These are phyloP conservation scores for Rhodeus uyekii DNA, from an alignment of 2,797 vertebrate species.

Conservation along the genomic window DNA sequence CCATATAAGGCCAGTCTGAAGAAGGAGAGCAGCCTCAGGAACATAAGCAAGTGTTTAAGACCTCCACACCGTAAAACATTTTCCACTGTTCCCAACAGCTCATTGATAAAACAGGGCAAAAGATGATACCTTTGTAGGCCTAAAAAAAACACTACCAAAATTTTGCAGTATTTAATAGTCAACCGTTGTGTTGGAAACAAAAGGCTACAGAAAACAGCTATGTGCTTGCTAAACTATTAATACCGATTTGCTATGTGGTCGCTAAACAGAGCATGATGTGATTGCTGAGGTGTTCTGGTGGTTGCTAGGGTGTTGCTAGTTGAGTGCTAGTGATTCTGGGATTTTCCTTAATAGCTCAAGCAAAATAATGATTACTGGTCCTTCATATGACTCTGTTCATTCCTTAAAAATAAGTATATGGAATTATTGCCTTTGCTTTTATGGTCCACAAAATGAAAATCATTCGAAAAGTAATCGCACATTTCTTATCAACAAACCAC, in stretches of 20 bases:
- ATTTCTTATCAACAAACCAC: background rate
- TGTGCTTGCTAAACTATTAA: background rate
- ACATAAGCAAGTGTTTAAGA: slow-evolving; percentile 44
- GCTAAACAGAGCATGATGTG: background rate
- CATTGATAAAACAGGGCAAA: background rate
- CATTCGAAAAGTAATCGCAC: background rate
- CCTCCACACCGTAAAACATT: slow-evolving; percentile 32
- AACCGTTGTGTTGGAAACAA: background rate
- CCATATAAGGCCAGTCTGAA: slow-evolving; percentile 60
- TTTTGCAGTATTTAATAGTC: background rate
- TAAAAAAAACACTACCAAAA: background rate
- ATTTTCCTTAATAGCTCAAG: background rate
- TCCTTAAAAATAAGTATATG: background rate
- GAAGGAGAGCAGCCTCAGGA: slow-evolving; percentile 46
- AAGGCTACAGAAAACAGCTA: background rate
- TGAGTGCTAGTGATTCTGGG: background rate
- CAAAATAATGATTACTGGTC: background rate
- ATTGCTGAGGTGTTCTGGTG: background rate
- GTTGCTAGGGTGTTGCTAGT: slow-evolving; percentile 7
- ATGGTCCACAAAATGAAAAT: background rate
- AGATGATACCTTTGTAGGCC: background rate
- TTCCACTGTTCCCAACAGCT: slow-evolving; percentile 13
- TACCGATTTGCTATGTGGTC: too few relatives aligned
- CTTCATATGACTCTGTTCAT: background rate
- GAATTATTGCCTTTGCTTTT: background rate